These are phyloP conservation scores for Lasiurus borealis DNA, from an alignment of 2,113 vertebrate genomes.

Conservation along the genomic window DNA sequence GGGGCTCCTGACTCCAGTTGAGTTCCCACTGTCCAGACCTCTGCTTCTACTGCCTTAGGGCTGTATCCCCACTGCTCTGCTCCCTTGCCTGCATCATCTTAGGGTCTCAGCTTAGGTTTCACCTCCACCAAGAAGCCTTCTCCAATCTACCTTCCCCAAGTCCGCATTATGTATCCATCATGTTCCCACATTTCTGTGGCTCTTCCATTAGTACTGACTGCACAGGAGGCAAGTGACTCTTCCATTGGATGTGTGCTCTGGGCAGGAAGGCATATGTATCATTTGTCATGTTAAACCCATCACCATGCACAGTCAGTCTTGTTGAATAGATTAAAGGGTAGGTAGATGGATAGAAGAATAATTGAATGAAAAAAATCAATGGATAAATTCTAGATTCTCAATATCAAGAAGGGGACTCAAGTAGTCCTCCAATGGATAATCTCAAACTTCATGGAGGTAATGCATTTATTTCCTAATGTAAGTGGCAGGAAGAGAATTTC, in stretches of 20 bases:
- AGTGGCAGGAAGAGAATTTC: not conserved
- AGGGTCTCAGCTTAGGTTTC: not conserved
- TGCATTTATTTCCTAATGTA: not conserved
- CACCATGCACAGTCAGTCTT: not conserved
- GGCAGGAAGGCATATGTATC: not conserved
- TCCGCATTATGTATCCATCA: not conserved
- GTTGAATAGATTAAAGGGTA: not conserved
- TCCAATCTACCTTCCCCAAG: not conserved
- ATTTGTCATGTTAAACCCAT: not conserved
- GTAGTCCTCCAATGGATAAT: not conserved
- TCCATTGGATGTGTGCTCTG: not conserved
- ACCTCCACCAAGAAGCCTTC: not conserved
- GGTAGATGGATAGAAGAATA: not conserved
- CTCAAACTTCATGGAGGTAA: not conserved
- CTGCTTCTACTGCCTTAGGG: no score
- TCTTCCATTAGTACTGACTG: not conserved
- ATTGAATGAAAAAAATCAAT: not conserved
- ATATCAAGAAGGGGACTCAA: not conserved
- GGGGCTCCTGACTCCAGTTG: not conserved
- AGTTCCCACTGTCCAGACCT: not conserved
- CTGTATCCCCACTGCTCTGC: not conserved
- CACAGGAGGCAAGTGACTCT: not conserved
- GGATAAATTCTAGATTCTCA: conserved; percentile 16
- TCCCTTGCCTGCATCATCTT: not conserved
- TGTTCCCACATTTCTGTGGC: not conserved